These are phyloP conservation scores for Bradypodion pumilum DNA, from an alignment of 2,797 vertebrate genomes.

Conservation along the genomic window DNA sequence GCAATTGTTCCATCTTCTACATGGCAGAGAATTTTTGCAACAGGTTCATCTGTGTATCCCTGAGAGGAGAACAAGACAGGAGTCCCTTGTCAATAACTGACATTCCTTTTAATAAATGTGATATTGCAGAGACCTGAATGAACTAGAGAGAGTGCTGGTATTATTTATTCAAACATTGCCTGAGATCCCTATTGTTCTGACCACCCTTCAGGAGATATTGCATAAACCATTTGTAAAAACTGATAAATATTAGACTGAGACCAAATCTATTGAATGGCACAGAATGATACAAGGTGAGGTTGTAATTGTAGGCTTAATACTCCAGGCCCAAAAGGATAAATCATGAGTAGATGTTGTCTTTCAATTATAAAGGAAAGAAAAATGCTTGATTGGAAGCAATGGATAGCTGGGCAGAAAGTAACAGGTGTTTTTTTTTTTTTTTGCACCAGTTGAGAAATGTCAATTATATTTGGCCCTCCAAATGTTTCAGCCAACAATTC, in stretches of 20 bases:
- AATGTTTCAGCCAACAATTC: background rate
- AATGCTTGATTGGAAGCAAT: background rate
- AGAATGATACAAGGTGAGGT: background rate
- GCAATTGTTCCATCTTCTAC: conserved; percentile 98
- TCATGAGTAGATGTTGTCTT: background rate
- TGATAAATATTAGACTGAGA: background rate
- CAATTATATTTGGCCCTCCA: background rate
- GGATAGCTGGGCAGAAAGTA: background rate
- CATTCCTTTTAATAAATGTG: background rate
- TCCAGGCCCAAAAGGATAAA: background rate
- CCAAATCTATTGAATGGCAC: background rate
- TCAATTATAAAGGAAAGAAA: background rate
- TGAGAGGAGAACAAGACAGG: conserved; percentile 54
- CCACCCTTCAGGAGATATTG: background rate
- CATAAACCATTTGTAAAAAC: background rate
- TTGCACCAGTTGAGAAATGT: background rate
- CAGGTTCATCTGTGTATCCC: conserved; percentile 97
- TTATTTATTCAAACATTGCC: background rate
- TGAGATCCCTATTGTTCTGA: background rate
- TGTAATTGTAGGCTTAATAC: background rate
- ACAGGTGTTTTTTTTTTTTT: background rate
- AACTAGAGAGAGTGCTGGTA: too few species aligned
- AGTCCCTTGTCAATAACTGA: conserved; percentile 1
- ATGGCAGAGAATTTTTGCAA: conserved; percentile 96
- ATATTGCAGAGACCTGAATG: background rate